Evolutionary conservation across 1,140 invertebrate genomes (phyloP).

Genomic region (Ruditapes philippinarum): DNA sequence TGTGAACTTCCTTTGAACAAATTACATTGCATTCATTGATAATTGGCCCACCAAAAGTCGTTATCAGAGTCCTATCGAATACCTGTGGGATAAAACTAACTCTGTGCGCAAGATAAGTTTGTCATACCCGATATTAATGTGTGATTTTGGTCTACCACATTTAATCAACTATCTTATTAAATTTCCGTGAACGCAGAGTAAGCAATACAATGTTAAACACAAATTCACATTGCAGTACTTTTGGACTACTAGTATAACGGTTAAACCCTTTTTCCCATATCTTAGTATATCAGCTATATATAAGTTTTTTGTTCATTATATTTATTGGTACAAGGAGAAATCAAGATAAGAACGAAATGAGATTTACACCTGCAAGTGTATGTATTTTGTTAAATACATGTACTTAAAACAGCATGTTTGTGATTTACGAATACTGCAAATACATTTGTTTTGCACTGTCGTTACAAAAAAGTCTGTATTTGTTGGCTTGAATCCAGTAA

Average conservation of each 20-base stretch:
- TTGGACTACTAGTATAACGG: too few species aligned
- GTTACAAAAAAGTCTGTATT: too few species aligned
- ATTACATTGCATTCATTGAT: slow-evolving; percentile 31
- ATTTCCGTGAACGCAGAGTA: not conserved
- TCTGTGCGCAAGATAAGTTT: not conserved
- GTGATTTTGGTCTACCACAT: not conserved
- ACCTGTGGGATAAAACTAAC: not conserved
- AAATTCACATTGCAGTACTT: not conserved
- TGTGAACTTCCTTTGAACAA: not conserved
- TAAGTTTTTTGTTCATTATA: too few species aligned
- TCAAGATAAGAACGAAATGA: too few species aligned
- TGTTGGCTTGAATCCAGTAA: too few species aligned
- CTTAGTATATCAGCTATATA: not conserved
- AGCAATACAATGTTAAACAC: not conserved
- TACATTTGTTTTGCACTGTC: too few species aligned
- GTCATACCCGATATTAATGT: not conserved
- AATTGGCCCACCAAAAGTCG: not conserved
- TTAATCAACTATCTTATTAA: not conserved
- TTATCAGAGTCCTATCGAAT: not conserved
- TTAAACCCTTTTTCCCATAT: not conserved
- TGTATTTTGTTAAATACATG: too few species aligned
- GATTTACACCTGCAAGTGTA: too few species aligned
- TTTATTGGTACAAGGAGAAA: too few species aligned
- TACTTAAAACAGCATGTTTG: too few species aligned
- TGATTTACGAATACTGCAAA: too few species aligned